A percentile compares a stretch with the other conserved stretches of the same genome.
Conservation (phyloP, 2,888 invertebrate genomes). For the Brassicogethes aeneus region DNA sequence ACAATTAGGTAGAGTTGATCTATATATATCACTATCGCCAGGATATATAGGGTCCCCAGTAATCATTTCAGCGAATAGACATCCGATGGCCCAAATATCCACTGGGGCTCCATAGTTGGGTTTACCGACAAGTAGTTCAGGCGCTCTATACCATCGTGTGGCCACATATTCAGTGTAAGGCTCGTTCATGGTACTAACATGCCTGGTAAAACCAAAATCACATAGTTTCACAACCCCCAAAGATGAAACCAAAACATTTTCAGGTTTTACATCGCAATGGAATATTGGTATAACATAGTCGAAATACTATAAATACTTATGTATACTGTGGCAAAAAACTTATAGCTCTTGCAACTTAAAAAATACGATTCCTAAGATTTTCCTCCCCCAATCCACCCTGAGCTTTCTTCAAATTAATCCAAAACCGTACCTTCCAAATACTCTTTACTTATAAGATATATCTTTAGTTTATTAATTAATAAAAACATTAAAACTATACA, state of each 20-base stretch:
- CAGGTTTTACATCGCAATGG: constrained; percentile 83
- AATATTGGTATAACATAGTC: constrained; percentile 54
- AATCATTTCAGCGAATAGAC: constrained; percentile 77
- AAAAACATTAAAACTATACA: too few species aligned
- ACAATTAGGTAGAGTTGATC: constrained; percentile 80
- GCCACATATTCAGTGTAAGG: constrained; percentile 86
- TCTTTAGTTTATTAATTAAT: too few species aligned
- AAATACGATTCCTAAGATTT: constrained; percentile 64
- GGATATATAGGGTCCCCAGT: constrained; percentile 81
- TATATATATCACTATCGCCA: constrained; percentile 81
- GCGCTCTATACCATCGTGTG: constrained; percentile 72
- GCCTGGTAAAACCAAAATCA: constrained; percentile 81
- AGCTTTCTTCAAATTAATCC: constrained; percentile 68
- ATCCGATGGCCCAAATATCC: constrained; percentile 84
- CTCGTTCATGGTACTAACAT: constrained; percentile 62
- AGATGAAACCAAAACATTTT: constrained; percentile 76
- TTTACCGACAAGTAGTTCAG: constrained; percentile 77
- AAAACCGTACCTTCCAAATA: constrained; percentile 78
- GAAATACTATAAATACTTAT: too few species aligned
- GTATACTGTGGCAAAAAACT: constrained; percentile 77
- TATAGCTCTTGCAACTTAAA: constrained; percentile 71
- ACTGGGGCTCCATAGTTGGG: constrained; percentile 63
- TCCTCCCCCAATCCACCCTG: constrained; percentile 65
- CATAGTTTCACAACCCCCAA: constrained; percentile 80
- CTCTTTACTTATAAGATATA: too few species aligned